Conservation (phyloP, 1,140 invertebrate genomes). For the Saccostrea echinata region DNA sequence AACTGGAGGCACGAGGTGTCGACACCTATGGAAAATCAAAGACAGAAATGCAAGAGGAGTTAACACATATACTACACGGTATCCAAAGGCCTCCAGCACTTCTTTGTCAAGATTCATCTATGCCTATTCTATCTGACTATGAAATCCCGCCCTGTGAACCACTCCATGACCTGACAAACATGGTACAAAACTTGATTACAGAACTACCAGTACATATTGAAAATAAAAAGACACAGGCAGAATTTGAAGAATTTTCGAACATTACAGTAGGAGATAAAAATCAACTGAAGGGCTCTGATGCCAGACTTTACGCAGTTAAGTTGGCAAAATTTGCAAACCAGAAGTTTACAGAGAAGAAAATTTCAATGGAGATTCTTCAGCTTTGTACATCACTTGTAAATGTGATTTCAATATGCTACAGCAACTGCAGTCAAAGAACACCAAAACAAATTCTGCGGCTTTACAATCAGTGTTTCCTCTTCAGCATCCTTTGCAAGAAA, state of each 20-base stretch:
- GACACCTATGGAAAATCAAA: not conserved
- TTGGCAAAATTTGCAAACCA: not conserved
- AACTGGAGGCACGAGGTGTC: not conserved
- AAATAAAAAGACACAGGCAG: not conserved
- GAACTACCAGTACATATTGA: slow-evolving; percentile 19
- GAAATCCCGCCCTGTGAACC: slow-evolving; percentile 34
- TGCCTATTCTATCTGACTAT: not conserved
- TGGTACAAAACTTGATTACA: slow-evolving; percentile 37
- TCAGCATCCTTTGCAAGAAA: not conserved
- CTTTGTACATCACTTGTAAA: not conserved
- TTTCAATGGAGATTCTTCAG: not conserved
- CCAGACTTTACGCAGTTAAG: not conserved
- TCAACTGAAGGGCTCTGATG: slow-evolving; percentile 40
- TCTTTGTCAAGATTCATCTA: not conserved
- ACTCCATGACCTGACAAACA: slow-evolving; percentile 36
- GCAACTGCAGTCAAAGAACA: not conserved
- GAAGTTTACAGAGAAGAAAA: not conserved
- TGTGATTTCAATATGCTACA: slow-evolving; percentile 36
- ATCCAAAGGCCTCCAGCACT: slow-evolving; percentile 41
- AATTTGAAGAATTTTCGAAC: not conserved
- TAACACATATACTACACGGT: not conserved
- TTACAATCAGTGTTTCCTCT: slow-evolving; percentile 34
- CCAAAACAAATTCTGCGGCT: slow-evolving; percentile 21
- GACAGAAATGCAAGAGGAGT: not conserved
- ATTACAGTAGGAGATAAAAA: slow-evolving; percentile 36